Percentiles rank a stretch among this genome's conserved stretches.
Evolutionary conservation across 1,140 invertebrate species (phyloP).

Genomic region (Vanessa atalanta): DNA sequence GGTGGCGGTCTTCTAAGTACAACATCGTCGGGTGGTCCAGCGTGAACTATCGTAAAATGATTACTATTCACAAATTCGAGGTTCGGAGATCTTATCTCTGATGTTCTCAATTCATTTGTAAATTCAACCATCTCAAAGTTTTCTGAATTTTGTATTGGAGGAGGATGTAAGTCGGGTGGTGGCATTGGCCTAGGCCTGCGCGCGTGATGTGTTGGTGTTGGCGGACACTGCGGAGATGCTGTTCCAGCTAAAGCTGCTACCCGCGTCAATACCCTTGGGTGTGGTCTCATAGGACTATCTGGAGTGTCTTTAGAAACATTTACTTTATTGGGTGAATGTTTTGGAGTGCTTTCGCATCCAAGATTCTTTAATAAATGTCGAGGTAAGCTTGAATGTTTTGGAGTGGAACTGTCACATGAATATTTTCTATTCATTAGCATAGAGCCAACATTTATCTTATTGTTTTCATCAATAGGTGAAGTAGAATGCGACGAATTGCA

Average conservation of each 20-base stretch:
- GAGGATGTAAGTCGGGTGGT: slow-evolving; percentile 78
- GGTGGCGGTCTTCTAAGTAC: slow-evolving; percentile 59
- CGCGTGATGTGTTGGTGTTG: slow-evolving; percentile 91
- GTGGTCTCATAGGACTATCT: slow-evolving; percentile 79
- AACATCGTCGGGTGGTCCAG: slow-evolving; percentile 72
- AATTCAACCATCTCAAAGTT: slow-evolving; percentile 77
- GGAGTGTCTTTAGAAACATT: slow-evolving; percentile 52
- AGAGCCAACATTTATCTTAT: slow-evolving; percentile 62
- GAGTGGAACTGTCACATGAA: slow-evolving; percentile 68
- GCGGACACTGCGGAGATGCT: slow-evolving; percentile 83
- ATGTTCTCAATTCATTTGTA: slow-evolving; percentile 75
- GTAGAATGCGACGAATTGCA: slow-evolving; percentile 72
- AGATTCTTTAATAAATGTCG: slow-evolving; percentile 71
- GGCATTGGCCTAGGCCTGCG: slow-evolving; percentile 81
- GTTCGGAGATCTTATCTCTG: slow-evolving; percentile 79
- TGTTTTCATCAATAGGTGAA: slow-evolving; percentile 68
- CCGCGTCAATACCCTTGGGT: slow-evolving; percentile 81
- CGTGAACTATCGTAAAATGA: slow-evolving; percentile 76
- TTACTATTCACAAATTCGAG: slow-evolving; percentile 77
- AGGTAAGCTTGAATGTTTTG: slow-evolving; percentile 76
- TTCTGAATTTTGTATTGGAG: slow-evolving; percentile 69
- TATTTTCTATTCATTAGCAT: slow-evolving; percentile 74
- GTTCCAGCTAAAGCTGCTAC: slow-evolving; percentile 75
- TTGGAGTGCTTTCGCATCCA: slow-evolving; percentile 71
- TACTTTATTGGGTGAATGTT: slow-evolving; percentile 62